These are phyloP conservation scores for Spondyliosoma cantharus DNA, from an alignment of 2,797 vertebrate genomes.

Conservation along the genomic window DNA sequence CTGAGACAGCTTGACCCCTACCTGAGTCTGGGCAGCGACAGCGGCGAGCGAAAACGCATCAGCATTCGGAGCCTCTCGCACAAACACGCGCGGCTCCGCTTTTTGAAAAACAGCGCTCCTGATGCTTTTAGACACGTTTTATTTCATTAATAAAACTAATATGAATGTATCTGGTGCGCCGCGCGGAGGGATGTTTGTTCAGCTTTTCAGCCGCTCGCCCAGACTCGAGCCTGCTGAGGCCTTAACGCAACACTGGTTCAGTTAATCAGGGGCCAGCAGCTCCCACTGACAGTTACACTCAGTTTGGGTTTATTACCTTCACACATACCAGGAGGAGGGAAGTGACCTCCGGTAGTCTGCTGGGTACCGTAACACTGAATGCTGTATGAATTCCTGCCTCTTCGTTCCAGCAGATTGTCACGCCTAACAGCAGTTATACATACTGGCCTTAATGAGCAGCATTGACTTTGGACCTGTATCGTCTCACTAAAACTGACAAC, in stretches of 20 bases:
- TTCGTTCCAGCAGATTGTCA: constrained; percentile 20
- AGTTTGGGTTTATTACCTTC: constrained; percentile 62
- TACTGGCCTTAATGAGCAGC: too few relatives aligned
- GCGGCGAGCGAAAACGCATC: not conserved
- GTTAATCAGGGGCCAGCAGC: constrained; percentile 62
- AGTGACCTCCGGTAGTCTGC: constrained; percentile 39
- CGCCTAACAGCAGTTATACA: too few relatives aligned
- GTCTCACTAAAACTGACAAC: too few relatives aligned
- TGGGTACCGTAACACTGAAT: constrained; percentile 22
- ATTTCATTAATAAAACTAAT: constrained; percentile 58
- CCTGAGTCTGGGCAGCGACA: constrained; percentile 7
- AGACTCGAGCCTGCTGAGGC: constrained; percentile 41
- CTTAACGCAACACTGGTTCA: constrained; percentile 54
- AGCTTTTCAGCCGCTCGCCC: constrained; percentile 56
- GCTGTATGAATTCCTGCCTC: constrained; percentile 26
- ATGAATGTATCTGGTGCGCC: constrained; percentile 17
- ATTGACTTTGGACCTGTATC: too few relatives aligned
- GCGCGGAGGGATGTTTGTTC: constrained; percentile 63
- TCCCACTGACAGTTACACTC: constrained; percentile 60
- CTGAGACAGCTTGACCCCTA: constrained; percentile 40
- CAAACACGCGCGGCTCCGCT: constrained; percentile 1
- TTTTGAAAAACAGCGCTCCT: constrained; percentile 12
- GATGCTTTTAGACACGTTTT: constrained; percentile 39
- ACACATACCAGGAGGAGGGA: constrained; percentile 58
- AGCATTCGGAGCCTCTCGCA: constrained; percentile 13